Conservation (phyloP, 2,113 vertebrate species). For the Eolophus roseicapilla region DNA sequence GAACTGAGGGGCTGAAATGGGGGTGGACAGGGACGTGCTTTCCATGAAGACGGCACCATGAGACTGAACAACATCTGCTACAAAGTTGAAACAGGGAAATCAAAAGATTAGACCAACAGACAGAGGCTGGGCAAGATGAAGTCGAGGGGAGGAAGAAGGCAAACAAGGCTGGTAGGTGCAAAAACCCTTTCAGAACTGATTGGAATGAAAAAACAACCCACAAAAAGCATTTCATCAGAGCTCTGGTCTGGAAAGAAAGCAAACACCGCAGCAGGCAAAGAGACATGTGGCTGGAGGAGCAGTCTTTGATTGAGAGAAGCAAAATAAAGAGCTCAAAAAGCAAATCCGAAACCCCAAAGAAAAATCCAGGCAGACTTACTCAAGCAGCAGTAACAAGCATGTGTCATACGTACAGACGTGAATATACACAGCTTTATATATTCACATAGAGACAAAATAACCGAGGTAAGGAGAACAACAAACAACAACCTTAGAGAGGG, state of each 20-base stretch:
- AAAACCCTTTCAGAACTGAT: slow-evolving; percentile 13
- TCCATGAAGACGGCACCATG: slow-evolving; percentile 93
- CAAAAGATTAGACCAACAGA: slow-evolving; percentile 79
- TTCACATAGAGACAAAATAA: slow-evolving; percentile 29
- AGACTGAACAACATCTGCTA: slow-evolving; percentile 96
- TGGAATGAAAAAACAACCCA: neutral
- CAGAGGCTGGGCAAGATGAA: slow-evolving; percentile 44
- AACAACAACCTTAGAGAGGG: neutral
- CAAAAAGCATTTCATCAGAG: neutral
- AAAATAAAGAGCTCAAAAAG: slow-evolving; percentile 8
- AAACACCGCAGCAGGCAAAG: slow-evolving; percentile 47
- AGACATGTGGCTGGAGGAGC: neutral
- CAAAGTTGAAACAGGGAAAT: slow-evolving; percentile 86
- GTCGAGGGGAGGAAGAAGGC: neutral
- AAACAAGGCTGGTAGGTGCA: slow-evolving; percentile 33
- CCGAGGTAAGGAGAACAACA: neutral
- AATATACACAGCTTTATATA: neutral
- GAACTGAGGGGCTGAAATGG: slow-evolving; percentile 82
- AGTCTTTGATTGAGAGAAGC: slow-evolving; percentile 27
- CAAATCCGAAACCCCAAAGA: slow-evolving; percentile 10
- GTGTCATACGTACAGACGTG: slow-evolving; percentile 29
- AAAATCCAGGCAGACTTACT: neutral
- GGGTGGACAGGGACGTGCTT: slow-evolving; percentile 88
- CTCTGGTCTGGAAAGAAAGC: slow-evolving; percentile 43
- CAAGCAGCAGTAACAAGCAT: slow-evolving; percentile 39